Percentiles rank a stretch among this genome's conserved stretches.
These are phyloP conservation scores for Anoplius nigerrimus DNA, from an alignment of 2,888 invertebrate species.

Conservation along the genomic window DNA sequence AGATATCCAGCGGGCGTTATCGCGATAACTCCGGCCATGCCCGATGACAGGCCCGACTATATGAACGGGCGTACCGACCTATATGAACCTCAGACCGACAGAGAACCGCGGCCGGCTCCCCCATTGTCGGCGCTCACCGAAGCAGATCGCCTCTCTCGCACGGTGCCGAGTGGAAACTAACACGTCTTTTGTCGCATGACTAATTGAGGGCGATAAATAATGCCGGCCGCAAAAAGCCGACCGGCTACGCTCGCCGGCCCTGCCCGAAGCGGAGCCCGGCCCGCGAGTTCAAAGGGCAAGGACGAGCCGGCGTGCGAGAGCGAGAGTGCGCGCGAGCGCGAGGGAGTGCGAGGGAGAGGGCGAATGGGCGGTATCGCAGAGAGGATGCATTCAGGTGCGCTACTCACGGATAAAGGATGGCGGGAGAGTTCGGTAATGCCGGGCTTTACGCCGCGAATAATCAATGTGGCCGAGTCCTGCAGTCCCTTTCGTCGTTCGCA, in stretches of 20 bases:
- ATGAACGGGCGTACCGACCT: too few species aligned
- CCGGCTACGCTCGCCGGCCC: not conserved
- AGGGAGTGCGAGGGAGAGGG: not conserved
- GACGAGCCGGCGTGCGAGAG: slow-evolving; percentile 40
- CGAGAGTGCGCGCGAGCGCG: slow-evolving; percentile 24
- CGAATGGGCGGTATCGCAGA: slow-evolving; percentile 13
- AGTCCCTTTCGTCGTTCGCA: slow-evolving; percentile 12
- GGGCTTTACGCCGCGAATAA: slow-evolving; percentile 65
- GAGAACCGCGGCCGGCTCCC: slow-evolving; percentile 8
- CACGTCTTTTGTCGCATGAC: slow-evolving; percentile 66
- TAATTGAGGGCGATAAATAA: slow-evolving; percentile 68
- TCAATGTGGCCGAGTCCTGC: slow-evolving; percentile 65
- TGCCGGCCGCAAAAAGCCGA: slow-evolving; percentile 51
- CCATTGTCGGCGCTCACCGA: slow-evolving; percentile 55
- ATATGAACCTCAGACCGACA: not conserved
- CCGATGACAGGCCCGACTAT: slow-evolving; percentile 41
- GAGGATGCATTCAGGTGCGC: slow-evolving; percentile 62
- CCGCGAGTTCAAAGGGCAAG: slow-evolving; percentile 51
- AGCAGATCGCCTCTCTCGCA: slow-evolving; percentile 51
- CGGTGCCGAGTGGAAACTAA: slow-evolving; percentile 48
- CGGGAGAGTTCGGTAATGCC: slow-evolving; percentile 62
- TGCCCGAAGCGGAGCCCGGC: slow-evolving; percentile 28
- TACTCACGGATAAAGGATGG: slow-evolving; percentile 59
- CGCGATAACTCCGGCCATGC: slow-evolving; percentile 41
- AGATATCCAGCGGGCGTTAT: slow-evolving; percentile 40